phyloP scores from a whole-genome alignment of 1,140 invertebrate genomes.

The Euwallacea fornicatus region DNA sequence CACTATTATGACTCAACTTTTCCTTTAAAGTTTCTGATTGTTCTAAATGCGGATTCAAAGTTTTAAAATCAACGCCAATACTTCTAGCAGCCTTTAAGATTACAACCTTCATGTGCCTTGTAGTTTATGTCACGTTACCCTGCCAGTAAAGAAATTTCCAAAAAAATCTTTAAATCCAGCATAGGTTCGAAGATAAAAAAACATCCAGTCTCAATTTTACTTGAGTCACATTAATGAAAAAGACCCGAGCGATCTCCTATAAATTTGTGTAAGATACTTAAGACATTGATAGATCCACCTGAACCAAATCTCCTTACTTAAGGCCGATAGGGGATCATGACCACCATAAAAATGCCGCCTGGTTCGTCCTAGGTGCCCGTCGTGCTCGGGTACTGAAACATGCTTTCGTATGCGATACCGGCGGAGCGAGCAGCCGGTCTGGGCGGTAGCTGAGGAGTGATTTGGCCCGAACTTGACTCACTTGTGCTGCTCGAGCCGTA shows the following conservation, averaged over 20 bases:
- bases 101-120: too few relatives aligned
- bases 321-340: constrained; percentile 22
- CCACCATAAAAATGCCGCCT: constrained; percentile 18
- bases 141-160: not conserved
- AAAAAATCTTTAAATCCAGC: not conserved
- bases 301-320: not conserved
- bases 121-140: too few relatives aligned
- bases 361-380: constrained; percentile 44
- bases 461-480: constrained; percentile 47
- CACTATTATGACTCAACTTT: too few relatives aligned
- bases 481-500: constrained; percentile 37
- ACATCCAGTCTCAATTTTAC: not conserved
- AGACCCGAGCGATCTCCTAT: too few relatives aligned
- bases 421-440: constrained; percentile 49
- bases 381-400: constrained; percentile 52
- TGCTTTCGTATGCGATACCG: constrained; percentile 45
- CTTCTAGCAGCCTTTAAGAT: too few relatives aligned
- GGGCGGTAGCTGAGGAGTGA: constrained; percentile 49
- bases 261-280: not conserved
- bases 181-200: not conserved
- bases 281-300: not conserved
- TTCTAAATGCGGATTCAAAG: too few relatives aligned
- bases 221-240: not conserved
- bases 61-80: too few relatives aligned
- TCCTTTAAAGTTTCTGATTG: too few relatives aligned